Base-by-base conservation (phyloP, 2,797 vertebrate genomes). In the Synaphobranchus kaupii region DNA sequence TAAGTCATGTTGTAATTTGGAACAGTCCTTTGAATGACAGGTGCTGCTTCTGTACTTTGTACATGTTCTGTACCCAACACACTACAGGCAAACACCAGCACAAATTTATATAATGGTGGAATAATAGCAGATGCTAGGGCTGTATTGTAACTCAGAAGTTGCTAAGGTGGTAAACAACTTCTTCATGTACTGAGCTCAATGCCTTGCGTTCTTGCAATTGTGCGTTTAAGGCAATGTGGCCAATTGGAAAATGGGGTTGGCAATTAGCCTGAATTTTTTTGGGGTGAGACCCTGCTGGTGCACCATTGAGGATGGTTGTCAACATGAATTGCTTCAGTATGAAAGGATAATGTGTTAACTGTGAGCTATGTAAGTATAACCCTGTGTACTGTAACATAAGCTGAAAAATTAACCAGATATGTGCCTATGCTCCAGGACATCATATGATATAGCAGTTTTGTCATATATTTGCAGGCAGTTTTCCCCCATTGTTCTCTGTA, bases 261-360 rank as follows among this genome's bases (percentile, higher is more conserved):
- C 3, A 39, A 25, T 48, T n/a, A 76, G 39, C 34, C 73, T 39
- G 73, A 44, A 76, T 44, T 15, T 6, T 76, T 39, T 17, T 0
- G 73, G 68, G 3, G 5, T 73, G 13, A 4, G 4, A 34, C 31
- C 9, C 1, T n/a, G 52, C 15, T 54, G 15, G 52, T 54, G 52
- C 52, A 54, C 52, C 60, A 63, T 22, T 63, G 20, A 63, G 60
- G 9, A 71, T 34, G 68, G 68, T 28, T 15, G 2, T 47, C 39
- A 47, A 48, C 76, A 25, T 80, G 76, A 80, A 28, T 47, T 25
- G 76, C 6, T 80, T 80, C 76, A 80, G 39, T 80, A 25, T 81
- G 15, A 81, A 50, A n/a, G 9, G 44, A 13, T 50, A 81, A 50
- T 81, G 47, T n/a, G 25, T 50, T 25, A 50, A 50, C 28, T 81